These are phyloP conservation scores for Varanus komodoensis DNA, from an alignment of 2,113 vertebrate genomes.

Conservation along the genomic window DNA sequence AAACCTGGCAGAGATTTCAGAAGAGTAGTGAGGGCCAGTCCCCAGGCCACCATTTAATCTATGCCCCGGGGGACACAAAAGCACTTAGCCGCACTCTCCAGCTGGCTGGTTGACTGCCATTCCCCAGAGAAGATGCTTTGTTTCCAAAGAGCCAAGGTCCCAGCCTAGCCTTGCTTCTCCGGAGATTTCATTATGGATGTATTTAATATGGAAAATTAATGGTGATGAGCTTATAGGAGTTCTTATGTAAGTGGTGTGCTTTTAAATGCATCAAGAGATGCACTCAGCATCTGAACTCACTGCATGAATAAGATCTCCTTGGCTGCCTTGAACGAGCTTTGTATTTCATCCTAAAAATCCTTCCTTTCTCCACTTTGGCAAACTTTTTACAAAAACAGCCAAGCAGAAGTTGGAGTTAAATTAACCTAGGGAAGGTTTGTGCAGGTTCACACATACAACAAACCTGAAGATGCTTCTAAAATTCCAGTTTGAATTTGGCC, in stretches of 20 bases:
- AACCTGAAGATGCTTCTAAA: neutral
- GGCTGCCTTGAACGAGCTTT: neutral
- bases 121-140: too few relatives aligned
- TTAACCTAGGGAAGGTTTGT: neutral
- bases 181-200: neutral
- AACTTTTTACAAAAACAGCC: neutral
- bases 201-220: constrained; percentile 30
- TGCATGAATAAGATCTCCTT: neutral
- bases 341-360: too few relatives aligned
- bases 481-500: neutral
- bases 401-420: neutral
- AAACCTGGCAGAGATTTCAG: neutral
- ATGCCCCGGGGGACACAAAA: neutral
- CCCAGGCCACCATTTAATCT: neutral
- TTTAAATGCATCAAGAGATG: neutral
- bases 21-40: neutral
- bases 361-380: neutral
- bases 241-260: constrained; percentile 5
- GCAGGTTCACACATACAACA: neutral
- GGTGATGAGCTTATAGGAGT: neutral
- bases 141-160: neutral
- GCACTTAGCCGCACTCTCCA: neutral
- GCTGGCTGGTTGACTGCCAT: neutral
- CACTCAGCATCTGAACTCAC: neutral
- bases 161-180: neutral